A percentile compares a stretch with the other conserved stretches of the same genome.
Conservation (phyloP, 2,797 vertebrate genomes). For the Pampus argenteus region DNA sequence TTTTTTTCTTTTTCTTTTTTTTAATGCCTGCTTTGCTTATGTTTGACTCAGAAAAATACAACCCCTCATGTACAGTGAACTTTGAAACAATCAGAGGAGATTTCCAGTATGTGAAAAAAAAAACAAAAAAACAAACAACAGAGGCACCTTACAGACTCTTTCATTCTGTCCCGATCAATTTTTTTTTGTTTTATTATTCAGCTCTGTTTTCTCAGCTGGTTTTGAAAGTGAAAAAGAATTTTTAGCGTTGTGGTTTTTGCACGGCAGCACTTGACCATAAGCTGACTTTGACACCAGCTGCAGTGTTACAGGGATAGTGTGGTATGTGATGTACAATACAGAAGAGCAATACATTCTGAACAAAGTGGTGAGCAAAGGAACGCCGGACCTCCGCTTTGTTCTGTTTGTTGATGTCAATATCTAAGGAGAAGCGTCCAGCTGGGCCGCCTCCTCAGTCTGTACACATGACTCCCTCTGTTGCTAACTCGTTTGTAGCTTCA, state of each 20-base stretch:
- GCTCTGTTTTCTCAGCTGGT: conserved; percentile 51
- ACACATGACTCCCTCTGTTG: conserved; percentile 58
- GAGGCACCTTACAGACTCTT: conserved; percentile 80
- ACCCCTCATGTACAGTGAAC: conserved; percentile 77
- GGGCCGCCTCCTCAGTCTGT: conserved; percentile 51
- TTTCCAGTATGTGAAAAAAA: conserved; percentile 70
- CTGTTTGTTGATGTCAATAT: conserved; percentile 69
- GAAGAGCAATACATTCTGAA: conserved; percentile 77
- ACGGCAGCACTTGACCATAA: conserved; percentile 64
- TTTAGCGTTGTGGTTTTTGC: conserved; percentile 64
- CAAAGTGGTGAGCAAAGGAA: conserved; percentile 46
- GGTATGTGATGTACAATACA: conserved; percentile 59
- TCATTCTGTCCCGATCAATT: conserved; percentile 53
- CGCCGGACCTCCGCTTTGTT: conserved; percentile 46
- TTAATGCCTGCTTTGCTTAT: conserved; percentile 74
- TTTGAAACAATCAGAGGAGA: conserved; percentile 81
- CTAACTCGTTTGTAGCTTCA: conserved; percentile 61
- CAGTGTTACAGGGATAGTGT: conserved; percentile 63
- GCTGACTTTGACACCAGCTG: conserved; percentile 58
- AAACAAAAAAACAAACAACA: conserved; percentile 41
- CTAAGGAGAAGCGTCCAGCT: conserved; percentile 54
- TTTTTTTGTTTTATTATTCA: conserved; percentile 29
- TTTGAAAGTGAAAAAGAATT: conserved; percentile 51
- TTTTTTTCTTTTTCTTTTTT: conserved; percentile 50
- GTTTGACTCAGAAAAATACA: conserved; percentile 70